Conservation (phyloP, 2,797 vertebrate species). For the Ptychadena robeensis region DNA sequence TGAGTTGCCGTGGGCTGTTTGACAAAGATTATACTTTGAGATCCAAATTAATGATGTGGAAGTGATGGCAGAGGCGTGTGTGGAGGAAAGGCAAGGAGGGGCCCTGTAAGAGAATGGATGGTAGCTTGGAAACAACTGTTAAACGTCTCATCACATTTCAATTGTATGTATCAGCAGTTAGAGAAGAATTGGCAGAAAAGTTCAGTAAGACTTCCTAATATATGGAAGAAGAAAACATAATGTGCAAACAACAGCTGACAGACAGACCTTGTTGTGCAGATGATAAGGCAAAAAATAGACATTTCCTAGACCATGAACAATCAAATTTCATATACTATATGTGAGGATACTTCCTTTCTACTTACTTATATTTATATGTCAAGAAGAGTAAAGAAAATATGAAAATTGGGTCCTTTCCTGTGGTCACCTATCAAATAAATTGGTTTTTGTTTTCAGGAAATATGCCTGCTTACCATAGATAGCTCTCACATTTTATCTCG, state of each 20-base stretch:
- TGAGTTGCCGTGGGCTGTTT: slow-evolving; percentile 53
- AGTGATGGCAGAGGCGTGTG: slow-evolving; percentile 46
- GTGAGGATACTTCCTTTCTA: too few relatives aligned
- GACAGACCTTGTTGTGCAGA: background rate
- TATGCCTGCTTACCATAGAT: too few relatives aligned
- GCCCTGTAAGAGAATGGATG: slow-evolving; percentile 23
- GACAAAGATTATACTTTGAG: slow-evolving; percentile 48
- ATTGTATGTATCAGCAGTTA: background rate
- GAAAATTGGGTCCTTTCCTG: too few relatives aligned
- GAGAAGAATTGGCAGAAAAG: slow-evolving; percentile 5
- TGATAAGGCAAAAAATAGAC: background rate
- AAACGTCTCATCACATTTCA: slow-evolving; percentile 1
- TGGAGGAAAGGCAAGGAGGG: slow-evolving; percentile 47
- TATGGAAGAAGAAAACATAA: slow-evolving; percentile 7
- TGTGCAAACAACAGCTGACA: background rate
- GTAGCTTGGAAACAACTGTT: slow-evolving; percentile 18
- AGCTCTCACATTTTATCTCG: too few relatives aligned
- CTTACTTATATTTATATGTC: too few relatives aligned
- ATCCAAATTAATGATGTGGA: slow-evolving; percentile 47
- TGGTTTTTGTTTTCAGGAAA: too few relatives aligned
- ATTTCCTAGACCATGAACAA: background rate
- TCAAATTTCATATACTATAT: too few relatives aligned
- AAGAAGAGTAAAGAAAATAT: too few relatives aligned
- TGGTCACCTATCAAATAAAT: too few relatives aligned
- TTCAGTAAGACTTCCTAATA: background rate